A percentile compares a stretch with the other conserved stretches of the same genome.
Evolutionary conservation across 35 echinoderm and acorn worm genomes (phyloP).

Genomic region (Lytechinus pictus): DNA sequence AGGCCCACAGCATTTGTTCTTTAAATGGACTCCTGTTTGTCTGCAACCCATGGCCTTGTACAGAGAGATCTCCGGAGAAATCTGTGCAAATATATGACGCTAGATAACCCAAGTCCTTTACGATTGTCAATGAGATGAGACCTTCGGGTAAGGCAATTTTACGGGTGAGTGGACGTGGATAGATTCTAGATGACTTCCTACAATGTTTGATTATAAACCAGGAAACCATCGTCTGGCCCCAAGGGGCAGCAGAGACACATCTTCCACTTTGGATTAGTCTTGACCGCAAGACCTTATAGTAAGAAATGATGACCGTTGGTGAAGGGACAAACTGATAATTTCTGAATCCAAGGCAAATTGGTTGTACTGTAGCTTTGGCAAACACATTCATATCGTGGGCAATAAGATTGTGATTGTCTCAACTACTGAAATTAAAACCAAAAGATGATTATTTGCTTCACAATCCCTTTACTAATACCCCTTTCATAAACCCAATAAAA

Average conservation of each 20-base stretch:
- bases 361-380: too few relatives aligned
- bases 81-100: neutral
- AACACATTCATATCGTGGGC: too few relatives aligned
- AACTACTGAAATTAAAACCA: too few relatives aligned
- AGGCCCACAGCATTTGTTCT: neutral
- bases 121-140: neutral
- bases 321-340: too few relatives aligned
- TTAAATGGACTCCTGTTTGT: neutral
- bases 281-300: neutral
- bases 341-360: too few relatives aligned
- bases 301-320: neutral
- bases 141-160: neutral
- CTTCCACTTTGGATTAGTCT: neutral
- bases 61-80: neutral
- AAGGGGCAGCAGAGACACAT: neutral
- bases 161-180: neutral
- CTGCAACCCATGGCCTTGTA: too few relatives aligned
- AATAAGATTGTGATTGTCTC: too few relatives aligned
- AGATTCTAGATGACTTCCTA: conserved; percentile 6
- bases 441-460: too few relatives aligned
- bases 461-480: too few relatives aligned
- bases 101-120: neutral
- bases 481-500: too few relatives aligned
- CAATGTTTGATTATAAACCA: neutral
- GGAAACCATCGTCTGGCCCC: neutral